A percentile compares a stretch with the other conserved stretches of the same genome.
Evolutionary conservation across 2,888 invertebrate species (phyloP).

Genomic region (Craniophora ligustri): DNA sequence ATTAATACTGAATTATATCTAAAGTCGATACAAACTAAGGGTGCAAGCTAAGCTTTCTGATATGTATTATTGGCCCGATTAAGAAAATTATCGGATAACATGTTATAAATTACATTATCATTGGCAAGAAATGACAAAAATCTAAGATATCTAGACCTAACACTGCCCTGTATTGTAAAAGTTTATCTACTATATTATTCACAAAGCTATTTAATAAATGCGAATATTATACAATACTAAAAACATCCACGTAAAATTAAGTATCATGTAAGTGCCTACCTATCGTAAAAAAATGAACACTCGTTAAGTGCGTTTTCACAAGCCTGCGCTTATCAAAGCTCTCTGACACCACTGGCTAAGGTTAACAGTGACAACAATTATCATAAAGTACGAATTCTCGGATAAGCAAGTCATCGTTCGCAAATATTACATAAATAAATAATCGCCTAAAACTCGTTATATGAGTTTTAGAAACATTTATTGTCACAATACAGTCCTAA

Average conservation of each 20-base stretch:
- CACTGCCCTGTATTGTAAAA: conserved; percentile 8
- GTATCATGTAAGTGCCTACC: conserved; percentile 14
- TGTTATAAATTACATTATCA: conserved; percentile 20
- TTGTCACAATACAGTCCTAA: conserved; percentile 13
- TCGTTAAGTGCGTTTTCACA: conserved; percentile 52
- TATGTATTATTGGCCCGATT: conserved; percentile 8
- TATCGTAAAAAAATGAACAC: conserved; percentile 29
- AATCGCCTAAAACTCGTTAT: conserved; percentile 11
- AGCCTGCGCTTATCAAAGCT: conserved; percentile 55
- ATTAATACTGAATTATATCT: conserved; percentile 50
- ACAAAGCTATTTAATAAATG: conserved; percentile 35
- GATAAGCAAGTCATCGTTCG: conserved; percentile 47
- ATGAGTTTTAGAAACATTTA: conserved; percentile 34
- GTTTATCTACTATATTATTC: conserved; percentile 10
- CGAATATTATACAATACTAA: conserved; percentile 38
- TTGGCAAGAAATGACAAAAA: conserved; percentile 5
- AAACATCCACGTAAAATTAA: conserved; percentile 27
- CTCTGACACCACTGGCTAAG: conserved; percentile 53
- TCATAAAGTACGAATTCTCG: conserved; percentile 42
- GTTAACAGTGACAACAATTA: conserved; percentile 52
- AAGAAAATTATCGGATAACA: conserved; percentile 1
- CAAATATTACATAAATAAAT: conserved; percentile 32
- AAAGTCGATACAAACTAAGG: conserved; percentile 40
- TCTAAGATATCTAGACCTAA: background rate
- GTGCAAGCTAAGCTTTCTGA: conserved; percentile 26